Evolutionary conservation across 2,113 vertebrate genomes (phyloP), one percentile per base, ranked within the genome.

Genomic region (Gallinago jamesoni): DNA sequence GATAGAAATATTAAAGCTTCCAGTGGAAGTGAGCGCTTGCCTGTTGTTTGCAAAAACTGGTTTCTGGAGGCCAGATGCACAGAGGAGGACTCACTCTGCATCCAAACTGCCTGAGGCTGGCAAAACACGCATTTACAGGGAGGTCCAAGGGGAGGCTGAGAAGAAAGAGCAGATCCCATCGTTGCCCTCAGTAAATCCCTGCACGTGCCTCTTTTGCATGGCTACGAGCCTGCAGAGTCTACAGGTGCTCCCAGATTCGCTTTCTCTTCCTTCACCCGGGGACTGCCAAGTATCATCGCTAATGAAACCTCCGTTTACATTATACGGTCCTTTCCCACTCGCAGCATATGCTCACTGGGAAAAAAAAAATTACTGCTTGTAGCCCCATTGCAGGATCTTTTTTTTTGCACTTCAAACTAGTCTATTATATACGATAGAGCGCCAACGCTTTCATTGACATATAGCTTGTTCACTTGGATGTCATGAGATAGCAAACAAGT

Each of bases 391-490:
- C 92, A 90, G 68, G 60, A 94, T 92, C 73, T 47, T 55, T 55
- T 47, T 45, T 97, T 96, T 96, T 97, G 87, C 97, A 95, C 92
- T 96, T 97, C 84, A 94, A 53, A 84, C 70, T 89, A 96, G 87
- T 91, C 90, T 97, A 92, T 96, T 97, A 92, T 94, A 70, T 77
- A 96, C 39, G 94, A 68, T 87, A 91, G 82, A 95, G 94, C 90
- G 92, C 96, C 96, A 97, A 96, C 94, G 93, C 95, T 96, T 97
- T 96, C 96, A 72, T 74, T 95, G 95, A 95, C 97, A 96, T 96
- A 96, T 96, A 96, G 96, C 83, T 96, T 97, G 97, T 97, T 96
- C 97, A 97, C 95, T 96, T 97, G 92, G 93, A 89, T 97, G 96
- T 97, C 95, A 97, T 63, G 85, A 97, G 94, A 86, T 95, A 97